A percentile compares a stretch with the other conserved stretches of the same genome.
These are phyloP conservation scores for Argya squamiceps DNA, from an alignment of 2,797 vertebrate genomes.

Conservation along the genomic window DNA sequence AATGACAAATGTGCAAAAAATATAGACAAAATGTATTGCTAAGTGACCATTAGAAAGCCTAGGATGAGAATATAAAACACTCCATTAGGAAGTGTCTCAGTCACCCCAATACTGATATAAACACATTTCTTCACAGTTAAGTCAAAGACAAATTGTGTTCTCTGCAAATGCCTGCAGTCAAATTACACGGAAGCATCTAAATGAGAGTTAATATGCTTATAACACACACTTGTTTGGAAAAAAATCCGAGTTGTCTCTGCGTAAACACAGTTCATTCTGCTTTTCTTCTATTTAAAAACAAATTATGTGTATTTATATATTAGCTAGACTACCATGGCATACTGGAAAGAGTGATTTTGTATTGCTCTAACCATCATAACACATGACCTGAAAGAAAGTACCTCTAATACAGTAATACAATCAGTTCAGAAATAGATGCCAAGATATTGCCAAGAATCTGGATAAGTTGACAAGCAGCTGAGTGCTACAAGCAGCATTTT, in stretches of 20 bases:
- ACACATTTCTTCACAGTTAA: neutral
- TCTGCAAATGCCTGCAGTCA: neutral
- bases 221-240: neutral
- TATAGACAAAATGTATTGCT: slow-evolving; percentile 25
- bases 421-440: neutral
- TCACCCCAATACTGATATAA: neutral
- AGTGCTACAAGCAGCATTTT: slow-evolving; percentile 4
- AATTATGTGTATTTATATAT: neutral
- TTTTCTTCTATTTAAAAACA: neutral
- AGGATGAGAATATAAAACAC: slow-evolving; percentile 19
- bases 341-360: neutral
- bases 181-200: neutral
- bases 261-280: neutral
- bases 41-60: slow-evolving; percentile 20
- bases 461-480: neutral
- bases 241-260: neutral
- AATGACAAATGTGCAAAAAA: slow-evolving; percentile 49
- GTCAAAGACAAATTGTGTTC: neutral
- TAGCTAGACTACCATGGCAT: neutral
- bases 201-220: neutral
- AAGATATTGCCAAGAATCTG: neutral
- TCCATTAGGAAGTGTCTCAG: slow-evolving; percentile 3
- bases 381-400: neutral
- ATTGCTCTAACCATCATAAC: neutral
- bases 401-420: neutral